Percentiles rank a stretch among this genome's conserved stretches.
Conservation (phyloP, 2,797 vertebrate species). For the Uromys caudimaculatus region DNA sequence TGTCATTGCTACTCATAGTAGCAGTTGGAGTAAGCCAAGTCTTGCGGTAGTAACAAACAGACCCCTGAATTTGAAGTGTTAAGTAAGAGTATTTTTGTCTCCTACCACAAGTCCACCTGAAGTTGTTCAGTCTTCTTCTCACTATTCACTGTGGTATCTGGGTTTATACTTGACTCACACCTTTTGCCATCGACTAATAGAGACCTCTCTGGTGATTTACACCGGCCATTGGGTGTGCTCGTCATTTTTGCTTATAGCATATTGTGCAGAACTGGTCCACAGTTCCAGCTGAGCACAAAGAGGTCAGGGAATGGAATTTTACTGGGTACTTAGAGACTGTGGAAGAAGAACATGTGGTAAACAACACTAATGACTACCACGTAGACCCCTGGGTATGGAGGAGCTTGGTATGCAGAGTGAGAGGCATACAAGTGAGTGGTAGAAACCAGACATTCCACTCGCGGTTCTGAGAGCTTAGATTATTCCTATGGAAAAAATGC, state of each 20-base stretch:
- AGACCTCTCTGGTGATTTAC: background rate
- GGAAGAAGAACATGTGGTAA: background rate
- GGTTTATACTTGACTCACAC: background rate
- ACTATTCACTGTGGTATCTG: background rate
- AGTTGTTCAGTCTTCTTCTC: background rate
- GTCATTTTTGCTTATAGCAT: background rate
- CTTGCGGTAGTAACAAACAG: background rate
- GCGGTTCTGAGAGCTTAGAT: background rate
- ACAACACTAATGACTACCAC: background rate
- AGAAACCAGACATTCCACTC: background rate
- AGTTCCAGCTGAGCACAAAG: background rate
- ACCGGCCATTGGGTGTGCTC: background rate
- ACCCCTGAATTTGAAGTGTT: background rate
- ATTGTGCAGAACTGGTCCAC: background rate
- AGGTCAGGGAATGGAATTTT: background rate
- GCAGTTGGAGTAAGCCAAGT: no score
- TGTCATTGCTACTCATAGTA: background rate
- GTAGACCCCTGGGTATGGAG: background rate
- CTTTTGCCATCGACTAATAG: background rate
- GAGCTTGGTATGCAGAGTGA: background rate
- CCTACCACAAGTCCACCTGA: background rate
- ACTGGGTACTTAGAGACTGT: background rate
- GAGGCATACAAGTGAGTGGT: background rate
- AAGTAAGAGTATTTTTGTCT: background rate
- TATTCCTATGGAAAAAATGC: conserved; percentile 31